Evolutionary conservation across 92 coral and sea anemone genomes (phyloP), one percentile per base, ranked within the genome.

Genomic region (Epizoanthus rinbou): DNA sequence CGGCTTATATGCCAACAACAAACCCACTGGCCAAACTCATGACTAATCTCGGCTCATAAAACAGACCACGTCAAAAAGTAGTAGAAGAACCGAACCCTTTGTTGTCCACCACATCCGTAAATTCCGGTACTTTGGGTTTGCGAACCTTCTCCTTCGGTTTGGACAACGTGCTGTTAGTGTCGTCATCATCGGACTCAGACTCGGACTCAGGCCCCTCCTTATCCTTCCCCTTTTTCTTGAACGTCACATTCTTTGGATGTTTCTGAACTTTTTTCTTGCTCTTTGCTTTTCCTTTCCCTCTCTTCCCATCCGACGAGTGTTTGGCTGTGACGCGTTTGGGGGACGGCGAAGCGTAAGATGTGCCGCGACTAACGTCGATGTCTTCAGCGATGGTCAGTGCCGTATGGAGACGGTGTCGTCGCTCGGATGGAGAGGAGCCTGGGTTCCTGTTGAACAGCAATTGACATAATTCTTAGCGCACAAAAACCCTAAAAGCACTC

Each of bases 321-420:
- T 88, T 15, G 35, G 79, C 57, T 22, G 85, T 1, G 85, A 68
- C 24, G 58, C 81, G 89, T 76, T 85, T 89, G 4, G 89, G 89
- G 4, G 86, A 85, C 8, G 92, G 87, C 2, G 92, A 89, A 3
- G 68, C 86, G 76, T 25, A 24, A 15, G 85, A 56, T 6, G 73
- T 85, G 52, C 89, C 89, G 47, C 98, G 96, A 52, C 84, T 90
- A 22, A 94, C 93, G 79, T 97, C 98, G 45, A 94, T 93, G 79
- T 97, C 94, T 59, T 97, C 99, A 5, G 99, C 98, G 75, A 97
- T 92, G 6, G 99, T 89, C 25, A 97, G 84, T 66, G 99, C 96
- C 4, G 99, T 97, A 84, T 97, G 95, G 74, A 97, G 89, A 28
- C 99, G 94, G 15, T 95, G 90, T 35, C 92, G 97, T 54, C 99